phyloP scores from a whole-genome alignment of 2,113 vertebrate species.

The Brachirus orientalis region DNA sequence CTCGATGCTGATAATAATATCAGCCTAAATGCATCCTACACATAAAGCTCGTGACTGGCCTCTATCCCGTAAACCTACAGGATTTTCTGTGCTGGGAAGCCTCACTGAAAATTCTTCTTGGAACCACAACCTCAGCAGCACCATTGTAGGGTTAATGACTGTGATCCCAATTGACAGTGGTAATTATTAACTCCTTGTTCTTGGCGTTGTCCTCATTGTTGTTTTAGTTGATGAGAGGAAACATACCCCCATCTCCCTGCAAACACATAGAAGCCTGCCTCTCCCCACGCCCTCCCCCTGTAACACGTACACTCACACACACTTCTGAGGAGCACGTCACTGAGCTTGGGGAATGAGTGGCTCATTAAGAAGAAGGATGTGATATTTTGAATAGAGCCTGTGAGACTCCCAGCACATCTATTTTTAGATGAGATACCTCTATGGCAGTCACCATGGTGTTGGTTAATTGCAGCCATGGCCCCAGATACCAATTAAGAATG shows the following conservation, averaged over 20 bases:
- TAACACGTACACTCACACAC: constrained; percentile 62
- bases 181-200: constrained; percentile 32
- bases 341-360: constrained; percentile 79
- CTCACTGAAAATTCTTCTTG: constrained; percentile 30
- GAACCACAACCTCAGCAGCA: constrained; percentile 36
- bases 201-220: constrained; percentile 59
- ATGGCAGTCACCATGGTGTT: constrained; percentile 80
- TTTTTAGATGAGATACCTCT: constrained; percentile 84
- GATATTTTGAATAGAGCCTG: constrained; percentile 87
- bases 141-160: constrained; percentile 32
- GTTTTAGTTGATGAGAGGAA: constrained; percentile 66
- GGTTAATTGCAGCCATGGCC: constrained; percentile 82
- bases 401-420: constrained; percentile 84
- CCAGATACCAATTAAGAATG: constrained; percentile 86
- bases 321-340: constrained; percentile 76
- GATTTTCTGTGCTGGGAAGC: constrained; percentile 62
- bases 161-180: constrained; percentile 15
- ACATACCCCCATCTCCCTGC: constrained; percentile 66
- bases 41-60: constrained; percentile 72
- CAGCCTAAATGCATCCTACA: constrained; percentile 79
- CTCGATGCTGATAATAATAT: constrained; percentile 73
- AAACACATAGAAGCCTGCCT: constrained; percentile 59
- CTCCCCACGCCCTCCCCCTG: constrained; percentile 57
- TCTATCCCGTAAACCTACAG: constrained; percentile 69
- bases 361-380: constrained; percentile 87